Evolutionary conservation across 2,797 vertebrate species (phyloP).

Genomic region (Notolabrus celidotus): DNA sequence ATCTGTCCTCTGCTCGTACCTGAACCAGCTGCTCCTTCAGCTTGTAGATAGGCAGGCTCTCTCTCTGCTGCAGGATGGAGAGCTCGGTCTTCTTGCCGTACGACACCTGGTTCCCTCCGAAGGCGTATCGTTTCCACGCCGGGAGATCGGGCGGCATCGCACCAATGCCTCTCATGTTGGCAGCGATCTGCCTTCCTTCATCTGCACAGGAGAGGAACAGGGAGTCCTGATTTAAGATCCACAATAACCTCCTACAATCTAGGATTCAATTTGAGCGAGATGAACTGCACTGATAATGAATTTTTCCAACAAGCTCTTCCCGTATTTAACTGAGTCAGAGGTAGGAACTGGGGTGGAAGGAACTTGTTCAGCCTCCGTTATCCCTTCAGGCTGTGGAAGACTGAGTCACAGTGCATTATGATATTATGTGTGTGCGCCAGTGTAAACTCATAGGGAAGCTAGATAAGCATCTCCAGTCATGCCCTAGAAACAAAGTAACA

Average conservation of each 20-base stretch:
- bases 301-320: conserved; percentile 38
- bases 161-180: conserved; percentile 95
- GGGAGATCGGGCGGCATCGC: conserved; percentile 95
- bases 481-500: conserved; percentile 30
- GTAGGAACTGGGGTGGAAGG: conserved; percentile 44
- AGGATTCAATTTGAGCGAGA: conserved; percentile 49
- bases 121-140: conserved; percentile 94
- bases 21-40: conserved; percentile 94
- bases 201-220: conserved; percentile 71
- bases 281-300: conserved; percentile 38
- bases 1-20: no score
- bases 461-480: conserved; percentile 75
- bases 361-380: conserved; percentile 37
- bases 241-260: conserved; percentile 4
- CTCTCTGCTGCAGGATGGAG: conserved; percentile 94
- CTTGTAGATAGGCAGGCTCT: conserved; percentile 93
- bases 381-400: conserved; percentile 39
- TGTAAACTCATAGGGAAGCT: conserved; percentile 43
- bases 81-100: conserved; percentile 94
- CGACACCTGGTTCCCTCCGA: conserved; percentile 94
- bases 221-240: not conserved
- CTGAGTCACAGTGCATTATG: conserved; percentile 52
- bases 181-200: conserved; percentile 95
- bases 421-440: conserved; percentile 20
- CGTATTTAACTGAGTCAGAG: conserved; percentile 59